Evolutionary conservation across 1,140 invertebrate genomes (phyloP).

Genomic region (Triops cancriformis): DNA sequence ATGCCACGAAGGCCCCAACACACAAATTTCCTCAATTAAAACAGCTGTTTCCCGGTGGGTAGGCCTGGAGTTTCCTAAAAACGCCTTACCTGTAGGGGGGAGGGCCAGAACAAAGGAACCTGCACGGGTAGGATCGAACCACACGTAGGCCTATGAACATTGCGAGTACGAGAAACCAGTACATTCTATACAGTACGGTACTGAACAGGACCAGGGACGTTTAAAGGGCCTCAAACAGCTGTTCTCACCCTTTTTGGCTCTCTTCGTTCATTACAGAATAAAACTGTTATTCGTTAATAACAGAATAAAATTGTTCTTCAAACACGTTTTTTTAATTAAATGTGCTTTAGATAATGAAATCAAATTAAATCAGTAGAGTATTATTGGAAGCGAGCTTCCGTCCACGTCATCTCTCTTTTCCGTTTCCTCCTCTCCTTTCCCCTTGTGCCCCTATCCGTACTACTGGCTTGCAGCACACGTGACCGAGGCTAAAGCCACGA

Average conservation of each 20-base stretch:
- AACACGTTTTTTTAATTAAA: no score
- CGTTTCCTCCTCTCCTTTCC: neutral
- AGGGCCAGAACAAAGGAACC: neutral
- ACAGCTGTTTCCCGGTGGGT: neutral
- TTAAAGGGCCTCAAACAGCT: no score
- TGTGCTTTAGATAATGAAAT: no score
- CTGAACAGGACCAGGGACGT: no score
- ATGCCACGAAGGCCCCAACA: neutral
- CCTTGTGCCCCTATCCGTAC: neutral
- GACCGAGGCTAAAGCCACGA: conserved; percentile 12
- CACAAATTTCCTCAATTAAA: neutral
- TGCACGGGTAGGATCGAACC: no score
- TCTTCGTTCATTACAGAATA: no score
- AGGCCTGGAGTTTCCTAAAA: neutral
- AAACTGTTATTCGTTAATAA: no score
- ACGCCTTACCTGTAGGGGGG: neutral
- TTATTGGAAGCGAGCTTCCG: neutral
- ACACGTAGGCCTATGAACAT: neutral
- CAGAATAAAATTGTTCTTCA: no score
- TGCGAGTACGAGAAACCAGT: neutral
- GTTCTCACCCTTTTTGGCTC: no score
- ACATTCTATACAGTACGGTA: no score
- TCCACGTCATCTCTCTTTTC: neutral
- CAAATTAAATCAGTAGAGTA: no score
- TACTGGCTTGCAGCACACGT: neutral